Percentiles rank a stretch among this genome's conserved stretches.
phyloP scores from a whole-genome alignment of 2,888 invertebrate genomes.

The Caradrina clavipalpis region DNA sequence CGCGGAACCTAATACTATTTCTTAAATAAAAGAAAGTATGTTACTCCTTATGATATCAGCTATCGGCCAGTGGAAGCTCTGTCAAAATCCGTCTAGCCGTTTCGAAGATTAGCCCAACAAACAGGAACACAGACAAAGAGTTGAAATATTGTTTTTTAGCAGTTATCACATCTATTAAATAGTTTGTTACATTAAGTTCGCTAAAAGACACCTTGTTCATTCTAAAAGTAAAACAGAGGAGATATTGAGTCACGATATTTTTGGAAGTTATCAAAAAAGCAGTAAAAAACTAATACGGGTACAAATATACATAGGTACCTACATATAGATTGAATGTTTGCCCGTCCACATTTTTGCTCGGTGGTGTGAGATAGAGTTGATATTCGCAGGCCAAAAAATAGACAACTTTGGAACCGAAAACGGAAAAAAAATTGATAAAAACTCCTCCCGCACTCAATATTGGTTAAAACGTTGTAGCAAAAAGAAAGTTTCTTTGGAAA shows the following conservation, averaged over 20 bases:
- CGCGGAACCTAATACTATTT: too few species aligned
- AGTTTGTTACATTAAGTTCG: too few species aligned
- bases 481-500: slow-evolving; percentile 14
- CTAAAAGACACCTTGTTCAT: too few species aligned
- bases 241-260: slow-evolving; percentile 1
- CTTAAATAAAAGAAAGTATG: too few species aligned
- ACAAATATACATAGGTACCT: not conserved
- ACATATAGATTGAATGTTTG: not conserved
- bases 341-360: slow-evolving; percentile 3
- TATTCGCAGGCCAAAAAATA: slow-evolving; percentile 26
- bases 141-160: too few species aligned
- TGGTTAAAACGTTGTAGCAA: slow-evolving; percentile 23
- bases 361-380: slow-evolving; percentile 16
- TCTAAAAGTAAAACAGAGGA: not conserved
- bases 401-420: slow-evolving; percentile 5
- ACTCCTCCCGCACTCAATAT: slow-evolving; percentile 15
- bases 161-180: too few species aligned
- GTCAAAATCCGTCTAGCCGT: too few species aligned
- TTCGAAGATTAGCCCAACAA: too few species aligned
- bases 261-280: not conserved
- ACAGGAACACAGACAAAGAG: too few species aligned
- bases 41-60: too few species aligned
- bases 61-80: too few species aligned
- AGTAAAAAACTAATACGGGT: not conserved
- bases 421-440: slow-evolving; percentile 20